Base-by-base conservation (phyloP, 2,113 vertebrate genomes). In the Poeciliopsis occidentalis region DNA sequence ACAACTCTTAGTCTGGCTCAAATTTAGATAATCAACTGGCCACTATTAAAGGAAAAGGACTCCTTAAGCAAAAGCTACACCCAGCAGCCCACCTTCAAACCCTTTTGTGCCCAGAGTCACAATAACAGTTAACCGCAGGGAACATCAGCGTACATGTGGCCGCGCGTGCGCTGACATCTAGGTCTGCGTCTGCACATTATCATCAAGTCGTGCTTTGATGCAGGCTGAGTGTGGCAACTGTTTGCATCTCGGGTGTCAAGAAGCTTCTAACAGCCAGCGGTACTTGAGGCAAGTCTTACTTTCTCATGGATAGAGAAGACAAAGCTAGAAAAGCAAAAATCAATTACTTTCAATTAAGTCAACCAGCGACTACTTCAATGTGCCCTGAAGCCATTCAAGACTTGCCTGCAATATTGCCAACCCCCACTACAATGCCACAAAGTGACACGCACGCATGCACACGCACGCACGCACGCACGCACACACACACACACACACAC, bases 301-400 rank as follows among this genome's bases (percentile, higher is more conserved):
- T 95, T 92, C 94, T 95, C 94, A 93, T 84, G 87, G 94, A 95
- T 94, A 95, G 93, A 95, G 95, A 94, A 95, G 94, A 95, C 95
- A 91, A 95, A 80, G 72, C 78, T 67, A 24, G 69, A 19, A 94
- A 95, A 94, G 80, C 75, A 69, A 85, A 87, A 92, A 92, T 91
- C 96, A 97, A 97, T 97, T 97, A 97, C 95, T 94, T 96, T 95
- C 95, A 97, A 97, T 98, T 97, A 97, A 96, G 95, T 97, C 95
- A 97, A 95, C 94, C 92, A 93, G 96, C 94, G 93, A 95, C 83
- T 95, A 94, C 93, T 94, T 94, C 93, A 94, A 93, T 94, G 90
- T 94, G 95, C 95, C 95, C 94, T 90, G 92, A 34, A 87, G 95
- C 94, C 90, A 81, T 79, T 67, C 77, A 80, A 86, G 83, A 78